Evolutionary conservation across 2,888 invertebrate species (phyloP), one percentile per base, ranked within the genome.

Genomic region (Didymodactylos carnosus): DNA sequence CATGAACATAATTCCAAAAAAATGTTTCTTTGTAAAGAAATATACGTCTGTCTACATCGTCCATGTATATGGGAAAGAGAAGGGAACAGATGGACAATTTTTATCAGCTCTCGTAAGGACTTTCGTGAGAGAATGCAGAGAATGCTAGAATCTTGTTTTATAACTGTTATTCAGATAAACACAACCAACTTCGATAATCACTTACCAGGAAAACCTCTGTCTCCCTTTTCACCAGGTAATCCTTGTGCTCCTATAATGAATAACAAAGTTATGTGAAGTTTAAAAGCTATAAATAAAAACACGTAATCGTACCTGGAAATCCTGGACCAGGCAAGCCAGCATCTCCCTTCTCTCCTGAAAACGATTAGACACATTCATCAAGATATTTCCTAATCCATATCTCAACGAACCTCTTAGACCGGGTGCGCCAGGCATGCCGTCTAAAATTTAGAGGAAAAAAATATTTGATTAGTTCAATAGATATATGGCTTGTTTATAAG

Each of bases 261-360:
- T 10, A 16, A 13, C 10, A 51, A 16, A 16, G 8, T 27, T 51
- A 1, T 27, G n/a, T n/a, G n/a, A n/a, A n/a, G n/a, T n/a, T n/a
- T n/a, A n/a, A n/a, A n/a, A n/a, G n/a, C n/a, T n/a, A n/a, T n/a
- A n/a, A n/a, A n/a, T n/a, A n/a, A n/a, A n/a, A n/a, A n/a, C n/a
- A n/a, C n/a, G 14, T 27, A 16, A 6, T 43, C 23, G 13, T 51
- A 51, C 51, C 51, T 51, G 27, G 51, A 27, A 51, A 27, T 13
- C 51, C 51, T 51, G 51, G 51, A 27, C 51, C 51, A 27, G 51
- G 51, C 25, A 27, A 29, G 8, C 51, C 51, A 16, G 51, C 14
- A 27, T 71, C 71, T 39, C 73, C 73, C 40, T 19, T 53, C 13
- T 53, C 73, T 19, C 73, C 73, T 73, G 39, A 25, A 43, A 29